Evolutionary conservation across 2,888 invertebrate genomes (phyloP).

Genomic region (Phragmatobia fuliginosa): DNA sequence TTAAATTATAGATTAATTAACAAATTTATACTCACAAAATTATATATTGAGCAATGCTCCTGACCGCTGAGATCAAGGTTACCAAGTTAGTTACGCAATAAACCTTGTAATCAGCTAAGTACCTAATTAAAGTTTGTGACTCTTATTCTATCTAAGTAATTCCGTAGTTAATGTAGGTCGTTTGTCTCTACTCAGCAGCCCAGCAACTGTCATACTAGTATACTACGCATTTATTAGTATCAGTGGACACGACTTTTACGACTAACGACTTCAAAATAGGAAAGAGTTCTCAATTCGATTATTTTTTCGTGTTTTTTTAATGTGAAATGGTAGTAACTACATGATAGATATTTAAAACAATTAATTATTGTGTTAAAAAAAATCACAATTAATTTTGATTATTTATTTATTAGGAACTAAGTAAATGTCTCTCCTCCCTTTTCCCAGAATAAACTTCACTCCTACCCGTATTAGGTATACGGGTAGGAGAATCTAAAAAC

Average conservation of each 20-base stretch:
- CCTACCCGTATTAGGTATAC: not conserved
- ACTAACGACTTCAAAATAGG: too few relatives aligned
- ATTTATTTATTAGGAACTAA: not conserved
- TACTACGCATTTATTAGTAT: not conserved
- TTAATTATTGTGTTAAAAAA: too few relatives aligned
- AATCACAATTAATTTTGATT: too few relatives aligned
- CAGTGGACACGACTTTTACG: not conserved
- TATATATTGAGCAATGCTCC: not conserved
- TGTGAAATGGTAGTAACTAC: too few relatives aligned
- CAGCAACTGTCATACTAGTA: not conserved
- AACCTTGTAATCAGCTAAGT: not conserved
- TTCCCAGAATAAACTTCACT: not conserved
- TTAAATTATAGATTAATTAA: not conserved
- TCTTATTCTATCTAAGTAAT: not conserved
- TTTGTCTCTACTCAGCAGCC: not conserved
- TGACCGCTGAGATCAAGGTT: slow-evolving; percentile 7
- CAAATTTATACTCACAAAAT: too few relatives aligned
- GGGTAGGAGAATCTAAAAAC: too few relatives aligned
- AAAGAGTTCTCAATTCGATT: too few relatives aligned
- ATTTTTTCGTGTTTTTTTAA: too few relatives aligned
- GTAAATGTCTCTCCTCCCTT: not conserved
- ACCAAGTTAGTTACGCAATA: not conserved
- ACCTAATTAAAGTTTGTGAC: not conserved
- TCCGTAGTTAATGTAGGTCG: not conserved
- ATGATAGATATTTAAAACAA: too few relatives aligned